phyloP scores from a whole-genome alignment of 1,140 invertebrate species.

The Pectinophora gossypiella region DNA sequence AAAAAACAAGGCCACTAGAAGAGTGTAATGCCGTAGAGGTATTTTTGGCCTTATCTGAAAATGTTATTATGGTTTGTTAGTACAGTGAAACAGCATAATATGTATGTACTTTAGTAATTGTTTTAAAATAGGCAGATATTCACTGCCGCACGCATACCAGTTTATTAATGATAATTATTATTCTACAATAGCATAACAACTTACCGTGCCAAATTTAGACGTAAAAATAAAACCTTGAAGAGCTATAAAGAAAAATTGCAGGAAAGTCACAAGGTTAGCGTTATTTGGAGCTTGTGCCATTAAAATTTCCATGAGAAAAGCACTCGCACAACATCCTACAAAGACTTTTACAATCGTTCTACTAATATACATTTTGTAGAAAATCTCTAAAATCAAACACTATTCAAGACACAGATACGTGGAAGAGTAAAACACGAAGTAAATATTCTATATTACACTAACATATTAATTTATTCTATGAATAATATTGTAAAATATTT shows the following conservation, averaged over 20 bases:
- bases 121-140: no score
- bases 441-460: no score
- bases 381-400: neutral
- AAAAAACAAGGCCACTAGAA: conserved; percentile 58
- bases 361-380: conserved; percentile 27
- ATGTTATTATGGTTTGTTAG: neutral
- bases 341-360: conserved; percentile 44
- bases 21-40: conserved; percentile 50
- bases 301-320: conserved; percentile 66
- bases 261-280: conserved; percentile 56
- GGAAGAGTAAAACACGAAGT: neutral
- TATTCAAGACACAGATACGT: neutral
- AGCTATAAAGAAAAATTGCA: conserved; percentile 55
- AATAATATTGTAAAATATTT: no score
- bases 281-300: conserved; percentile 44
- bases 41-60: conserved; percentile 61
- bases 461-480: no score
- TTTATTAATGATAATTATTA: neutral
- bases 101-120: neutral
- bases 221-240: conserved; percentile 46
- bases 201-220: conserved; percentile 48
- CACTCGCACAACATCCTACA: conserved; percentile 49
- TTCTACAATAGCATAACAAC: conserved; percentile 18
- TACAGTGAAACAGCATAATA: neutral
- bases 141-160: no score